A percentile compares a stretch with the other conserved stretches of the same genome.
phyloP scores from a whole-genome alignment of 2,797 vertebrate genomes.

The Euphonia xanthogaster region DNA sequence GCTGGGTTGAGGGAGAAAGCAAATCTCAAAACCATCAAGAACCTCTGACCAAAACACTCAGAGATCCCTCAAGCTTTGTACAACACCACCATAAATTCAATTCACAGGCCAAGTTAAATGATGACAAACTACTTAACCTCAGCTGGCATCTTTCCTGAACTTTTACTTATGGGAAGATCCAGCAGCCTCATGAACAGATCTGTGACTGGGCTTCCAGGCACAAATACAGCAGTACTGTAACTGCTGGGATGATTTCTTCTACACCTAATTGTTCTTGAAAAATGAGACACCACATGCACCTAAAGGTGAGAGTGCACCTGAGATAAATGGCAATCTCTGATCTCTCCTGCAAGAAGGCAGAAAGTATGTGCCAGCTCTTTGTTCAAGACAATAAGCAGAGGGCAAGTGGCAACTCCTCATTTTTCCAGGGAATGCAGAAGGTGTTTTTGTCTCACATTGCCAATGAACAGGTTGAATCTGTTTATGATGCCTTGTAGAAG shows the following conservation, averaged over 20 bases:
- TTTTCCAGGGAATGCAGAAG: conserved; percentile 19
- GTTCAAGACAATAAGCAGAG: background rate
- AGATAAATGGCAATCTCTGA: background rate
- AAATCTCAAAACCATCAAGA: background rate
- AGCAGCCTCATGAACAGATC: background rate
- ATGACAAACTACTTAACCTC: background rate
- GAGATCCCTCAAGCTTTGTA: background rate
- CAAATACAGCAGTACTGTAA: background rate
- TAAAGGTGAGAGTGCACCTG: background rate
- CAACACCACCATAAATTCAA: background rate
- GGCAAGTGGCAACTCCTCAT: background rate
- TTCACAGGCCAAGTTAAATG: background rate
- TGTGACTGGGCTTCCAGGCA: background rate
- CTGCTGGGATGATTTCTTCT: background rate
- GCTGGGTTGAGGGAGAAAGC: background rate
- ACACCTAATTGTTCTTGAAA: background rate
- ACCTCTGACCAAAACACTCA: background rate
- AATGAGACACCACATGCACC: background rate
- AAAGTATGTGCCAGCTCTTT: background rate
- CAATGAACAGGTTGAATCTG: conserved; percentile 13
- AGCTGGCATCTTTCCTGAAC: background rate
- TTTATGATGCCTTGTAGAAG: background rate
- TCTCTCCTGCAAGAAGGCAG: background rate
- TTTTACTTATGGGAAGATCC: background rate
- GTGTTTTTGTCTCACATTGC: background rate